Base-by-base conservation (phyloP, 2,888 invertebrate species). In the Magallana nippona region DNA sequence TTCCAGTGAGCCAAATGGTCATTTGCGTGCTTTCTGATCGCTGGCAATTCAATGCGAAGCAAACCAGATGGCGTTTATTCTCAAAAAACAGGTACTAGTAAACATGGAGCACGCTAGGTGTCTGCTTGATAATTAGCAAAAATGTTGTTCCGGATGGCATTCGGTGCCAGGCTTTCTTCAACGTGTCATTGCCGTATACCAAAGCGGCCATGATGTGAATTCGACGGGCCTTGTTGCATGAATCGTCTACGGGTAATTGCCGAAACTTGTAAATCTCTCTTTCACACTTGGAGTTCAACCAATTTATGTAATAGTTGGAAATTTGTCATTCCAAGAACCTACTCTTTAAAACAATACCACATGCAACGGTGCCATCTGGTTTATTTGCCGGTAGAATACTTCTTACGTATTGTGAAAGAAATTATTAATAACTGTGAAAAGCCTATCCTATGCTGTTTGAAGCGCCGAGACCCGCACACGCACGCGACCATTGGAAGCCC, bases 111-210 rank as follows among this genome's bases (percentile, higher is more conserved):
- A 81, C 84, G 79, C 78, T 84, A 84, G 84, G 85, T 86, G 85
- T 84, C 85, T 86, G 79, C 78, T 58, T 27, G 71, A 58, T 86
- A 85, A 85, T 85, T 85, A 83, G 83, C 58, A 19, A 62, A 44
- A 55, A 79, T 83, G 81, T 83, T 85, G 85, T 85, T 63, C 78
- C 62, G 63, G 83, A 83, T 84, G 82, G 79, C 82, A 60, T 44
- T 57, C 79, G 84, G 85, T 84, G 85, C 85, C 85, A 63, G 60
- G 80, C 22, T 55, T 78, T 82, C 85, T 82, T 86, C 60, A 71
- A 84, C 78, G 85, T 86, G 85, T 86, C 85, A 86, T 57, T 84
- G 82, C 44, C 79, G 80, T 82, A 78, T 55, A 19, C 22, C 84
- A 82, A 80, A 78, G 81, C 78, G 84, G 62, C 77, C 84, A 83